Evolutionary conservation across 1,140 invertebrate species (phyloP).

Genomic region (Vanessa atalanta): DNA sequence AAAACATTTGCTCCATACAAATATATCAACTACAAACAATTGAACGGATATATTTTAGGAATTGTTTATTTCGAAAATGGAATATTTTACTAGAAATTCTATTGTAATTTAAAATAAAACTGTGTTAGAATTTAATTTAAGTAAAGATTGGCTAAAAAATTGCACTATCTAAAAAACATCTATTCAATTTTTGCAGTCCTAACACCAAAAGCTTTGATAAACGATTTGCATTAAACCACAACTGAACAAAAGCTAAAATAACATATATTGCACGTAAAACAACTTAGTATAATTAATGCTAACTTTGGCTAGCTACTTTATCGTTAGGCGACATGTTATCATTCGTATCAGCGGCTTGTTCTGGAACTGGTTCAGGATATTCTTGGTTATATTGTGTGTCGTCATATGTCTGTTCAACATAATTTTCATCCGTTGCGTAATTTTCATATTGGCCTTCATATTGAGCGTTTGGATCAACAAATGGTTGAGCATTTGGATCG

Average conservation of each 20-base stretch:
- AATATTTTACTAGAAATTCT: not conserved
- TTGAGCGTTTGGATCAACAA: conserved; percentile 47
- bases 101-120: not conserved
- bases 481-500: conserved; percentile 28
- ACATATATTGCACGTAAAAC: conserved; percentile 40
- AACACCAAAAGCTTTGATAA: conserved; percentile 4
- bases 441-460: conserved; percentile 61
- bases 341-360: conserved; percentile 30
- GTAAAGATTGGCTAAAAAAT: not conserved
- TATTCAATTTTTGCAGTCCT: not conserved
- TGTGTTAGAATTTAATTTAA: not conserved
- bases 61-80: not conserved
- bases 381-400: conserved; percentile 54
- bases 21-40: conserved; percentile 5
- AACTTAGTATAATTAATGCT: conserved; percentile 39
- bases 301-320: conserved; percentile 48
- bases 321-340: conserved; percentile 29
- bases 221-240: not conserved
- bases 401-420: conserved; percentile 58
- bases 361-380: conserved; percentile 39
- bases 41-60: not conserved
- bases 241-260: conserved; percentile 10
- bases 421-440: conserved; percentile 58
- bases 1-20: not conserved
- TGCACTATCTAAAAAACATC: not conserved